Evolutionary conservation across 2,888 invertebrate species (phyloP).

Genomic region (Torymus tubicola): DNA sequence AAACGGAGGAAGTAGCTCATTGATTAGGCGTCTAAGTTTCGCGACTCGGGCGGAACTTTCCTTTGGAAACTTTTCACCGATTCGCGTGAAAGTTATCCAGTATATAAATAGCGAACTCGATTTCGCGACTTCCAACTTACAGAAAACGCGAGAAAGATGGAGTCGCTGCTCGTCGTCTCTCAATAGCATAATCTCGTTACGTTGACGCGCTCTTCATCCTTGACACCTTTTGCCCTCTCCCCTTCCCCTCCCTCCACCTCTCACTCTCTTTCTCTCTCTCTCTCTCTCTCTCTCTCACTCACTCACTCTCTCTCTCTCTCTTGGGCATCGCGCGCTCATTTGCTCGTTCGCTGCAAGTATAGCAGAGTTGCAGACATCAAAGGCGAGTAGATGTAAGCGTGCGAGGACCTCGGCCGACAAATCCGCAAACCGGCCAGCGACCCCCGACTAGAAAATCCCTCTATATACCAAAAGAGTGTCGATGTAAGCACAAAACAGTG

Average conservation of each 20-base stretch:
- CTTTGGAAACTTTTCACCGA: conserved; percentile 63
- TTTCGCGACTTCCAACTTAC: conserved; percentile 46
- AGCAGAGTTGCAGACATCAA: background rate
- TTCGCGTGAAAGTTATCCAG: conserved; percentile 62
- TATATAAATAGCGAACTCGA: conserved; percentile 38
- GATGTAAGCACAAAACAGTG: too few species aligned
- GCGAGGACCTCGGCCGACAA: conserved; percentile 55
- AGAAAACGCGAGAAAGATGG: conserved; percentile 53
- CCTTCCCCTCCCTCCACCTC: conserved; percentile 18
- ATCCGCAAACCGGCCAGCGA: conserved; percentile 55
- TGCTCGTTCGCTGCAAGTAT: conserved; percentile 21
- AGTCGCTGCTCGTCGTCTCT: conserved; percentile 52
- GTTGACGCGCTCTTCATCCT: conserved; percentile 69
- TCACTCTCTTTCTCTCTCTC: conserved; percentile 60
- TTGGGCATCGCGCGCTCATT: background rate
- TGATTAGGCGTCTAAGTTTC: conserved; percentile 52
- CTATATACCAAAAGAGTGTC: too few species aligned
- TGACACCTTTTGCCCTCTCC: conserved; percentile 68
- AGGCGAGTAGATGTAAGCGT: conserved; percentile 2
- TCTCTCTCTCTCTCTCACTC: conserved; percentile 49
- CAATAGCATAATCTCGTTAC: conserved; percentile 66
- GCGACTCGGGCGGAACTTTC: conserved; percentile 61
- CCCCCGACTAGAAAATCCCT: conserved; percentile 22
- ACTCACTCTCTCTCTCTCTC: background rate
- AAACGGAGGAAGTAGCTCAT: conserved; percentile 58